Conservation (phyloP, 2,888 invertebrate species). For the Carpatolechia fugitivella region DNA sequence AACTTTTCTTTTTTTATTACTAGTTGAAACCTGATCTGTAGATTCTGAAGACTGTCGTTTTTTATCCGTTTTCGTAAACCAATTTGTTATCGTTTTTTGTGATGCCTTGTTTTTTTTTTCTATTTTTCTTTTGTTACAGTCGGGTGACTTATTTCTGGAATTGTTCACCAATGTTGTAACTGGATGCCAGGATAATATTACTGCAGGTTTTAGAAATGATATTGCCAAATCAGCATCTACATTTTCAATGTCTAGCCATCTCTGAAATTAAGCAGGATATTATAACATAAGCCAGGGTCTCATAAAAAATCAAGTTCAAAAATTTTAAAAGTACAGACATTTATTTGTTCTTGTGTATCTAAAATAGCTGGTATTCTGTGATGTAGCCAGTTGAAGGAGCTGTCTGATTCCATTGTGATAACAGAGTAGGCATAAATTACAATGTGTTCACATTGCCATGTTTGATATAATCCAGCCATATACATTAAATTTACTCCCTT, state of each 20-base stretch:
- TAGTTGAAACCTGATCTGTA: constrained; percentile 28
- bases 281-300: neutral
- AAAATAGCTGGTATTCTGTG: constrained; percentile 90
- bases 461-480: constrained; percentile 88
- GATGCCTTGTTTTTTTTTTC: constrained; percentile 45
- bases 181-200: constrained; percentile 81
- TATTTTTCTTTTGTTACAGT: constrained; percentile 76
- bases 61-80: constrained; percentile 58
- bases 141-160: constrained; percentile 81
- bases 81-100: constrained; percentile 68
- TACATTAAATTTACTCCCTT: constrained; percentile 81
- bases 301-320: too few relatives aligned
- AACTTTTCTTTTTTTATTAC: constrained; percentile 39
- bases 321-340: neutral
- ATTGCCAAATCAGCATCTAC: constrained; percentile 74
- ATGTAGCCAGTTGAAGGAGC: constrained; percentile 85
- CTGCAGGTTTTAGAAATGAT: constrained; percentile 75
- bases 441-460: constrained; percentile 80
- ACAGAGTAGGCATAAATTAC: constrained; percentile 86
- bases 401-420: constrained; percentile 87
- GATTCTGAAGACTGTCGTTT: constrained; percentile 35
- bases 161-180: constrained; percentile 86
- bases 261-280: constrained; percentile 55
- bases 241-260: constrained; percentile 82
- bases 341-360: constrained; percentile 81